phyloP scores from a whole-genome alignment of 2,113 vertebrate genomes.

The Silurus meridionalis region DNA sequence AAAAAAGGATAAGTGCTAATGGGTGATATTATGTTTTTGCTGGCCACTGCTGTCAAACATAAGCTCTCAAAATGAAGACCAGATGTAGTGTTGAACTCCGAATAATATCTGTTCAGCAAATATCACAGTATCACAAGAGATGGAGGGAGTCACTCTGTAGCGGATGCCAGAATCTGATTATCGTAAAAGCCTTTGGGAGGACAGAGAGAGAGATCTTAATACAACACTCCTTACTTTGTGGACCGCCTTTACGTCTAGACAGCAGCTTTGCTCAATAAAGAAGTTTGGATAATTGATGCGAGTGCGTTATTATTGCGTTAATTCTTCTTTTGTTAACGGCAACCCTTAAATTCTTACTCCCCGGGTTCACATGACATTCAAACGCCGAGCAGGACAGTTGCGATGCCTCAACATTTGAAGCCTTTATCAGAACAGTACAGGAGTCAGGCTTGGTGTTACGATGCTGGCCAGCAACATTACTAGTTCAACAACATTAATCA shows the following conservation, averaged over 20 bases:
- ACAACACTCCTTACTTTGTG: conserved; percentile 4
- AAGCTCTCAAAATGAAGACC: conserved; percentile 38
- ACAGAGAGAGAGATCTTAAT: conserved; percentile 32
- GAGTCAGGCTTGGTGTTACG: not conserved
- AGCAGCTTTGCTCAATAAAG: not conserved
- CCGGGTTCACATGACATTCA: conserved; percentile 40
- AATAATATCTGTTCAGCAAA: conserved; percentile 50
- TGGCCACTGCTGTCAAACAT: conserved; percentile 42
- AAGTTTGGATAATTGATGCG: not conserved
- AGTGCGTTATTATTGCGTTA: not conserved
- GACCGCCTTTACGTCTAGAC: not conserved
- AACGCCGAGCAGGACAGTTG: conserved; percentile 24
- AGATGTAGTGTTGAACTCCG: conserved; percentile 48
- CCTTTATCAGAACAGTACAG: not conserved
- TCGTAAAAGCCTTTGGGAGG: conserved; percentile 21
- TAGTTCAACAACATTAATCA: not conserved
- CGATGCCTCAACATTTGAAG: not conserved
- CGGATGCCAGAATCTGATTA: conserved; percentile 51
- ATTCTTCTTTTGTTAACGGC: not conserved
- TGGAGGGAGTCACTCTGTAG: conserved; percentile 13
- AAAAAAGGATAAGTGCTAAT: conserved; percentile 21
- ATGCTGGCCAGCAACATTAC: not conserved
- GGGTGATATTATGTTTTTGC: conserved; percentile 4
- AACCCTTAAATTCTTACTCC: conserved; percentile 22
- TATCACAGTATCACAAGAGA: conserved; percentile 51